phyloP scores from a whole-genome alignment of 2,113 vertebrate genomes.

The Hemicordylus capensis region DNA sequence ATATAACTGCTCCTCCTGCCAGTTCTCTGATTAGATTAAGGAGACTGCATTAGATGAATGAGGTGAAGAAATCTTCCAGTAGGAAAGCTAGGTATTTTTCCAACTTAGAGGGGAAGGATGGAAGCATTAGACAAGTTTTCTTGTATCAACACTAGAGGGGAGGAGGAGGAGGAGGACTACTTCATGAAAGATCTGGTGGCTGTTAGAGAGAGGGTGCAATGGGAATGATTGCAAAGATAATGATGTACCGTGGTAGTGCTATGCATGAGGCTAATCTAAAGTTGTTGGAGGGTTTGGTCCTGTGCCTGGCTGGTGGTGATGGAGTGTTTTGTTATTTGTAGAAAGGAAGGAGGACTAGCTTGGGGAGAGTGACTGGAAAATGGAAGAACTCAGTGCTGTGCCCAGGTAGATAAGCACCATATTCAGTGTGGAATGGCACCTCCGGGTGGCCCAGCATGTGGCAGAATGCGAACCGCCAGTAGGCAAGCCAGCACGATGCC shows the following conservation, averaged over 20 bases:
- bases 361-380: neutral
- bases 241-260: neutral
- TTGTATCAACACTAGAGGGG: neutral
- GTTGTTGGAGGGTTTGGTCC: neutral
- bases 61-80: neutral
- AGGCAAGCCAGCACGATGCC: slow-evolving; percentile 83
- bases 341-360: neutral
- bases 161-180: neutral
- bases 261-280: neutral
- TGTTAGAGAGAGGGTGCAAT: neutral
- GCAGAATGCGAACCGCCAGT: slow-evolving; percentile 74
- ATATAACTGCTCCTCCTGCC: neutral
- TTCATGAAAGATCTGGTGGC: neutral
- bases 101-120: neutral
- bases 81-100: neutral
- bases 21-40: neutral
- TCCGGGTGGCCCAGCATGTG: slow-evolving; percentile 1
- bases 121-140: neutral
- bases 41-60: no score
- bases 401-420: no score
- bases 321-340: neutral
- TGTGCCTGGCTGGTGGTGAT: neutral
- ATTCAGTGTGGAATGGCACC: slow-evolving; percentile 18
- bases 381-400: neutral
- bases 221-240: neutral